phyloP scores from a whole-genome alignment of 30 jellyfish, hydroid and myxozoan genomes.

The Turritopsis rubra region DNA sequence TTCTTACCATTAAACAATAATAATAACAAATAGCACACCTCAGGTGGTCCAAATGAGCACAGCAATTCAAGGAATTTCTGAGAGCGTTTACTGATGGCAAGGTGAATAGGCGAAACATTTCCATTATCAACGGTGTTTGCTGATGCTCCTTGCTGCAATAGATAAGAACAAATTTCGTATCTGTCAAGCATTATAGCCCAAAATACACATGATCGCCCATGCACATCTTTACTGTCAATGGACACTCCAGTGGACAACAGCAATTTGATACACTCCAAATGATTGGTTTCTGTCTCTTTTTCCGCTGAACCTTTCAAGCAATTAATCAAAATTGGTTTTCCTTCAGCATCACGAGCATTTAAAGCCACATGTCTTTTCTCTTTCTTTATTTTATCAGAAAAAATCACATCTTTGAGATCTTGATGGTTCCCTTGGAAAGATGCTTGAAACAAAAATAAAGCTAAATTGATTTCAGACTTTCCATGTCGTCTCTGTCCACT shows the following conservation, averaged over 20 bases:
- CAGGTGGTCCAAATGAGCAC: conserved; percentile 13
- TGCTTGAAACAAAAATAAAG: conserved; percentile 12
- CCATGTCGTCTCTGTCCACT: conserved; percentile 12
- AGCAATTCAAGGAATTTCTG: conserved; percentile 2
- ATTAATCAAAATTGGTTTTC: conserved; percentile 17
- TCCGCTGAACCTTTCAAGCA: conserved; percentile 6
- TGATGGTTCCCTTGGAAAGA: conserved; percentile 24
- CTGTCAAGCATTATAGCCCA: conserved; percentile 8
- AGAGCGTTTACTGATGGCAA: conserved; percentile 14
- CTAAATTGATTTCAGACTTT: conserved; percentile 18
- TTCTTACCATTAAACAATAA: too few species aligned
- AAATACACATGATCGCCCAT: background rate
- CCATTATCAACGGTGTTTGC: background rate
- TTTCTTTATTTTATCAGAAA: conserved; percentile 18
- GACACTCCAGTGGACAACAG: conserved; percentile 9
- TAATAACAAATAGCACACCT: conserved; percentile 1
- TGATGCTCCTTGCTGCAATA: conserved; percentile 14
- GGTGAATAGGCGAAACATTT: conserved; percentile 10
- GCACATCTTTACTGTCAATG: conserved; percentile 8
- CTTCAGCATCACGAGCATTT: conserved; percentile 28
- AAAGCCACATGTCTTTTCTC: conserved; percentile 8
- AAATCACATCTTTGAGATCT: conserved; percentile 14
- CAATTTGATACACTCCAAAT: conserved; percentile 16
- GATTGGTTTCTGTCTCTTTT: background rate
- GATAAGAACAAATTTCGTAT: conserved; percentile 14